A percentile compares a stretch with the other conserved stretches of the same genome.
Conservation (phyloP, 1,140 invertebrate genomes). For the Drosophila funebris region DNA sequence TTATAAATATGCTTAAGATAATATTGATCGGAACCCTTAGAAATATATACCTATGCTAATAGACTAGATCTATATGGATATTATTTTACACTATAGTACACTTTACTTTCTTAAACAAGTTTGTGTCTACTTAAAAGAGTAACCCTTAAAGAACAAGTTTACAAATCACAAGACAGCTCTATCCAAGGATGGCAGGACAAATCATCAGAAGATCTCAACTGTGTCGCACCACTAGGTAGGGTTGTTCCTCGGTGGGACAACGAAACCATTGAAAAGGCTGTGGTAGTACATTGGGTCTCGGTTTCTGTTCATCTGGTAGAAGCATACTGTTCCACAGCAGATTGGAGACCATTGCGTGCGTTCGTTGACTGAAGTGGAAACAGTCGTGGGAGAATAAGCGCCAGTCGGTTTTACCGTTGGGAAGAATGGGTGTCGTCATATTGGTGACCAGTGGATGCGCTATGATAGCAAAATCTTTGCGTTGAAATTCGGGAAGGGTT, state of each 20-base stretch:
- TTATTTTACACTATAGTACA: background rate
- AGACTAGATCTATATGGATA: too few species aligned
- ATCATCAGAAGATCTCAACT: slow-evolving; percentile 29
- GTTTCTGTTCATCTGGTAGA: slow-evolving; percentile 83
- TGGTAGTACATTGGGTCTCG: slow-evolving; percentile 24
- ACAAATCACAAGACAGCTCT: slow-evolving; percentile 8
- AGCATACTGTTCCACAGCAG: slow-evolving; percentile 87
- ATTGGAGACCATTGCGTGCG: slow-evolving; percentile 85
- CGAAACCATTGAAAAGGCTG: slow-evolving; percentile 32
- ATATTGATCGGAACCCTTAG: too few species aligned
- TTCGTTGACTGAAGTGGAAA: slow-evolving; percentile 89
- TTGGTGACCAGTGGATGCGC: slow-evolving; percentile 85
- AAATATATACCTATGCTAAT: too few species aligned
- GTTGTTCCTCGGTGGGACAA: slow-evolving; percentile 57
- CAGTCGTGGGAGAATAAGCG: slow-evolving; percentile 88
- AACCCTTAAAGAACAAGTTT: too few species aligned
- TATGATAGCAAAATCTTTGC: slow-evolving; percentile 86
- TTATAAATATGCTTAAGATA: too few species aligned
- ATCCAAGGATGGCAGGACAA: background rate
- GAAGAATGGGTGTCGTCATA: slow-evolving; percentile 75
- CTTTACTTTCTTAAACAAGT: too few species aligned
- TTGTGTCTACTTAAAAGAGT: background rate
- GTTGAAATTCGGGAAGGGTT: slow-evolving; percentile 73
- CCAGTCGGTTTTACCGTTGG: slow-evolving; percentile 85
- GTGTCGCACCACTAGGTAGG: slow-evolving; percentile 57